These are phyloP conservation scores for Lonchura striata DNA, from an alignment of 2,113 vertebrate genomes.

Conservation along the genomic window DNA sequence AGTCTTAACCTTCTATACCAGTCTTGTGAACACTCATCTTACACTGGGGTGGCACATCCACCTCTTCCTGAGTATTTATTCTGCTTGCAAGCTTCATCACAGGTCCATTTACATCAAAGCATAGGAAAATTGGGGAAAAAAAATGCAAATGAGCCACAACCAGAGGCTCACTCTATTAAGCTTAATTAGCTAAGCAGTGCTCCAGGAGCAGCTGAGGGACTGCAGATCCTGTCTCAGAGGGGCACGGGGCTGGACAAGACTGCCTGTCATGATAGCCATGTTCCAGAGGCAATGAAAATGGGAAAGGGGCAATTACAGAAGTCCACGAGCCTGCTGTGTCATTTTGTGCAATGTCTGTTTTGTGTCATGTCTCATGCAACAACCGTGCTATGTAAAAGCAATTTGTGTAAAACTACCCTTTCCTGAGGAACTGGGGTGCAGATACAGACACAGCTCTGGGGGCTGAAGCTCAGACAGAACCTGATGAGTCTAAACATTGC, in stretches of 20 bases:
- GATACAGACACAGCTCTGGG: neutral
- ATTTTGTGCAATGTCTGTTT: neutral
- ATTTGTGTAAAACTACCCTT: neutral
- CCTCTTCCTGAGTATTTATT: neutral
- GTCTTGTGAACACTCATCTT: neutral
- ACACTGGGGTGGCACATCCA: too few species aligned
- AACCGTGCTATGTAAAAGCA: neutral
- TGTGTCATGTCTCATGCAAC: neutral
- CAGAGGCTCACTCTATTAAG: neutral
- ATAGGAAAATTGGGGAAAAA: neutral
- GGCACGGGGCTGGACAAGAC: accelerated
- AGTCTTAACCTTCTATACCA: neutral
- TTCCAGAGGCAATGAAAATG: neutral
- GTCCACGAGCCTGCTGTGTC: neutral
- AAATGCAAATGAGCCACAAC: neutral
- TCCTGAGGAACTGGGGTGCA: neutral
- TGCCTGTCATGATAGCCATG: accelerated
- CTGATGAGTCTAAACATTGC: neutral
- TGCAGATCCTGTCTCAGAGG: neutral
- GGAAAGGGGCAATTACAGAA: neutral
- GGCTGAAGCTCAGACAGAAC: neutral
- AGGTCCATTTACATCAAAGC: neutral
- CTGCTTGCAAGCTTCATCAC: neutral
- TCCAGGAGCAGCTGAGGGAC: neutral
- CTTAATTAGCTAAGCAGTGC: neutral